A percentile compares a stretch with the other conserved stretches of the same genome.
Conservation (phyloP, 2,888 invertebrate species). For the Leucophora obtusa region DNA sequence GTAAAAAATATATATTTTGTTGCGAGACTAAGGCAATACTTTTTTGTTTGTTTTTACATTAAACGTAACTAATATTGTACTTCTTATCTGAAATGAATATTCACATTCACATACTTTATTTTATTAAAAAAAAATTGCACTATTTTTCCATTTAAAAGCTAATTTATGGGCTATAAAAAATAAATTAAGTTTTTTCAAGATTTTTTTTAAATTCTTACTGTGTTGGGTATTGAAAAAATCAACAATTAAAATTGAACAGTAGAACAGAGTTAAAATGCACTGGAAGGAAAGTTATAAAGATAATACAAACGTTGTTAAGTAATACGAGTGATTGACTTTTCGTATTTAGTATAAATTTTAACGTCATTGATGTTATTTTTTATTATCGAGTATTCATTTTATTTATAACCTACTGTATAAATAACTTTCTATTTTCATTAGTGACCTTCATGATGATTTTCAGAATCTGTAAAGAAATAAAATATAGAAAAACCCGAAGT, state of each 20-base stretch:
- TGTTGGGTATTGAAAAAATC: neutral
- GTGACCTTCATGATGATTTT: constrained; percentile 52
- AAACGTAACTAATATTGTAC: constrained; percentile 17
- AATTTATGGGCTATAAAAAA: constrained; percentile 62
- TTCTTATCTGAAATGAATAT: constrained; percentile 62
- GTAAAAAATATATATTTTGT: constrained; percentile 7
- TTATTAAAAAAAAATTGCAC: constrained; percentile 62
- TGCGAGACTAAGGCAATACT: constrained; percentile 36
- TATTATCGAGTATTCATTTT: neutral
- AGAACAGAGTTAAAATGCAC: neutral
- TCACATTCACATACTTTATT: constrained; percentile 52
- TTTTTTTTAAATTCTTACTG: constrained; percentile 25
- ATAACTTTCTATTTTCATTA: constrained; percentile 2
- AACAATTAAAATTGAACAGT: neutral
- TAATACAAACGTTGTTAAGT: neutral
- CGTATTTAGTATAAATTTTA: neutral
- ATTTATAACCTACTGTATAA: neutral
- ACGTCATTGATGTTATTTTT: neutral
- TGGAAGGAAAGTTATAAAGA: neutral
- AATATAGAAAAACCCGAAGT: neutral
- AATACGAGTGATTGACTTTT: neutral
- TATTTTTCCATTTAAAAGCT: constrained; percentile 64
- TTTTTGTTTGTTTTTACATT: neutral
- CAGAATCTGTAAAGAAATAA: constrained; percentile 41
- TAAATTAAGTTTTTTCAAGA: constrained; percentile 50